These are phyloP conservation scores for Scrobipalpa atriplicella DNA, from an alignment of 2,888 invertebrate genomes.

Conservation along the genomic window DNA sequence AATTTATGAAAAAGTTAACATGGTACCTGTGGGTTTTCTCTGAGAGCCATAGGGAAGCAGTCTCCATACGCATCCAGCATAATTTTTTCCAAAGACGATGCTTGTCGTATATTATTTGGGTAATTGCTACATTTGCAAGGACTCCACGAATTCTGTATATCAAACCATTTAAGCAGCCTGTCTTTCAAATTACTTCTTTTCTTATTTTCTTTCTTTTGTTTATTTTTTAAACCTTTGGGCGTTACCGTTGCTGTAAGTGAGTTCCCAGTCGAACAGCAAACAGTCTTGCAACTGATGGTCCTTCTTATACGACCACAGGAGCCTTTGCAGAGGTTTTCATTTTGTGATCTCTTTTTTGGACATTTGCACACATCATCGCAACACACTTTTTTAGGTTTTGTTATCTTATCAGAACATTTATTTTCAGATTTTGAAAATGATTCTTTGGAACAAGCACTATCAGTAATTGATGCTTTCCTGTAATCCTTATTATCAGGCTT, in stretches of 20 bases:
- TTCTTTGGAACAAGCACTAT: no score
- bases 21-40: conserved; percentile 45
- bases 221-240: not conserved
- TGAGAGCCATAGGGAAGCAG: conserved; percentile 49
- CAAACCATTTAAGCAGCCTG: not conserved
- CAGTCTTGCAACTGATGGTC: not conserved
- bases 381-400: no score
- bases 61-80: conserved; percentile 43
- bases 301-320: not conserved
- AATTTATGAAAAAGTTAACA: no score
- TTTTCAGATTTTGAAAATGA: no score
- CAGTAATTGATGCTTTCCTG: no score
- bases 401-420: no score
- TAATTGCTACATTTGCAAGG: not conserved
- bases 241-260: not conserved
- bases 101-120: no score
- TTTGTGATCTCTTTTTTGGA: not conserved
- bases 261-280: not conserved
- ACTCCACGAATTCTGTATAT: not conserved
- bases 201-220: not conserved
- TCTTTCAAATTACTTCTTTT: not conserved
- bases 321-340: not conserved
- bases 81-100: not conserved
- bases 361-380: not conserved
- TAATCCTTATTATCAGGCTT: no score